Base-by-base conservation (phyloP, 2,113 vertebrate species). In the Rhagologus leucostigma region DNA sequence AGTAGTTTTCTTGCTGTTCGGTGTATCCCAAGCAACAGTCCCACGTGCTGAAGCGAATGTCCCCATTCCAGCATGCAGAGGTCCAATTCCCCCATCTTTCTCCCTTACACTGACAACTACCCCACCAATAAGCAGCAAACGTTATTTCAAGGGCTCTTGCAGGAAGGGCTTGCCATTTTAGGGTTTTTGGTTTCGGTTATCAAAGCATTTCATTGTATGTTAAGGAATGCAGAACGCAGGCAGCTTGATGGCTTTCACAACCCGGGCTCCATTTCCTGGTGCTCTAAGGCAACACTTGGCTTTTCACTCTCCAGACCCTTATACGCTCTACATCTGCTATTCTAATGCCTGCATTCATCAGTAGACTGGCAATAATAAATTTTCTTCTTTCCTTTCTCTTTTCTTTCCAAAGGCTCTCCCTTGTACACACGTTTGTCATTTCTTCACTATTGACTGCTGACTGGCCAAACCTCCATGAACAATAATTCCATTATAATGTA, bases 341-440 rank as follows among this genome's bases (percentile, higher is more conserved):
- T 98, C 97, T 98, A 98, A 98, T 97, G 90, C 96, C 75, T 97
- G 93, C 93, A 97, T 97, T 98, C 97, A 97, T 97, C 97, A 97
- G 97, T 90, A 87, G 75, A 95, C 90, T 59, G 35, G 93, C 85
- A 96, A 96, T 95, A 97, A 97, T 97, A 98, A 98, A 98, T 97
- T 97, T 94, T 97, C 97, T 93, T 87, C 83, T 90, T 93, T 90
- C 70, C 78, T 82, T 95, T 88, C 79, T 87, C 89, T 90, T 94
- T 93, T 78, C 71, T 96, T 60, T 65, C 83, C 87, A 90, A 93
- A 67, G 57, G 39, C 69, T 82, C 35, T 94, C 76, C 73, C 60
- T 70, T 68, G 60, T 79, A 79, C 87, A 93, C 85, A 95, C 89
- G 41, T 92, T 89, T 94, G 81, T 83, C 85, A 87, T 75, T 96